Evolutionary conservation across 2,797 vertebrate genomes (phyloP), one percentile per base, ranked within the genome.

Genomic region (Gymnocypris eckloni): DNA sequence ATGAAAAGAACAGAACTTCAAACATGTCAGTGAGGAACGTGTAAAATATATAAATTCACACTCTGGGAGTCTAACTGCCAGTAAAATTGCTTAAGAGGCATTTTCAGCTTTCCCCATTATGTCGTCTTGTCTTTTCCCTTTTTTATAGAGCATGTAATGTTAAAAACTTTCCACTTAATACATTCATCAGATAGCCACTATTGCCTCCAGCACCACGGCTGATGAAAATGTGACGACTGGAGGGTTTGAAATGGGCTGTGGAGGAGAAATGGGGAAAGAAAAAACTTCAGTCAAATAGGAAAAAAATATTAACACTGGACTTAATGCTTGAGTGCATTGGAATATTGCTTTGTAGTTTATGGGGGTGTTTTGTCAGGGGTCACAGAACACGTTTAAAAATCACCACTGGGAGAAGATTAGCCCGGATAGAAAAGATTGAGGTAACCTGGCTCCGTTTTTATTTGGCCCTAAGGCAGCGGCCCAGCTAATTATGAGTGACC

Each of bases 401-500:
- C 70, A 87, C 90, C 20, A 7, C 87, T 81, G 89, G 82, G 87
- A 91, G 87, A 90, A 90, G 87, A 91, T 87, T 89, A 89, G 84
- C 89, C 88, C 82, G 82, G 86, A 90, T 59, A 50, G 87, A 76
- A 41, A 86, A 92, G 91, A 94, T 91, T 91, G 91, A 93, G 93
- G 92, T 92, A 92, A 93, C 92, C 92, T 85, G 43, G 91, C 81
- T 89, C 81, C 61, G 83, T 92, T 93, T 86, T 93, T 91, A 93
- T 91, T 83, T 90, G 87, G 88, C 88, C 92, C 91, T 72, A 25
- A 81, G 89, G 91, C 91, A 86, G 85, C 84, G 88, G 86, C 87
- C 73, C 18, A 89, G 90, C 92, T 95, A 93, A 95, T 95, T 94
- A 93, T 88, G 88, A 92, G 83, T 91, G 92, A 94, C 91, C 93